These are phyloP conservation scores for Pheosia tremula DNA, from an alignment of 2,888 invertebrate species.

Conservation along the genomic window DNA sequence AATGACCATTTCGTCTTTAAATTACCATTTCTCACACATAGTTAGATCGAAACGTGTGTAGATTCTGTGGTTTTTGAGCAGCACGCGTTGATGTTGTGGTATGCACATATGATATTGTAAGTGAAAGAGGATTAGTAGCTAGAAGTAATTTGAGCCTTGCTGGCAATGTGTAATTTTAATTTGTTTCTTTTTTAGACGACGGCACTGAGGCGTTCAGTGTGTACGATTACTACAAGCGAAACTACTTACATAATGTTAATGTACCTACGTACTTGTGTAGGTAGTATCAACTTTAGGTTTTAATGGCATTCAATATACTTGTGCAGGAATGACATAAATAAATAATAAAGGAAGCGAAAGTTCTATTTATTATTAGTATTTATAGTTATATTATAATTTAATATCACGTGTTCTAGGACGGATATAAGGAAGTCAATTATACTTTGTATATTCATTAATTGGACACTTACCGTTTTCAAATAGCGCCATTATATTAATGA, in stretches of 20 bases:
- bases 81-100: constrained; percentile 35
- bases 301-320: too few species aligned
- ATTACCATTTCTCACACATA: constrained; percentile 11
- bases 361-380: neutral
- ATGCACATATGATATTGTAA: constrained; percentile 38
- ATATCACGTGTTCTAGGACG: neutral
- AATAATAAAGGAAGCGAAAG: neutral
- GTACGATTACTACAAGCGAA: neutral
- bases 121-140: constrained; percentile 57
- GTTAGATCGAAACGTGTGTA: constrained; percentile 2
- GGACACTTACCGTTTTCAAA: too few species aligned
- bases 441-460: too few species aligned
- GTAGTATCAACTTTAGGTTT: too few species aligned
- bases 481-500: too few species aligned
- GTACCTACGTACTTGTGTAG: neutral
- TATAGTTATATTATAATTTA: neutral
- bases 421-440: too few species aligned
- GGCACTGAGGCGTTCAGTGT: neutral
- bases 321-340: neutral
- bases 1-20: constrained; percentile 1
- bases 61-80: constrained; percentile 1
- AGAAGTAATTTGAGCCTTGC: constrained; percentile 58
- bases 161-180: constrained; percentile 73
- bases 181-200: constrained; percentile 49
- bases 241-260: neutral